Percentiles rank a stretch among this genome's conserved stretches.
Evolutionary conservation across 2,888 invertebrate species (phyloP).

Genomic region (Operophtera brumata): DNA sequence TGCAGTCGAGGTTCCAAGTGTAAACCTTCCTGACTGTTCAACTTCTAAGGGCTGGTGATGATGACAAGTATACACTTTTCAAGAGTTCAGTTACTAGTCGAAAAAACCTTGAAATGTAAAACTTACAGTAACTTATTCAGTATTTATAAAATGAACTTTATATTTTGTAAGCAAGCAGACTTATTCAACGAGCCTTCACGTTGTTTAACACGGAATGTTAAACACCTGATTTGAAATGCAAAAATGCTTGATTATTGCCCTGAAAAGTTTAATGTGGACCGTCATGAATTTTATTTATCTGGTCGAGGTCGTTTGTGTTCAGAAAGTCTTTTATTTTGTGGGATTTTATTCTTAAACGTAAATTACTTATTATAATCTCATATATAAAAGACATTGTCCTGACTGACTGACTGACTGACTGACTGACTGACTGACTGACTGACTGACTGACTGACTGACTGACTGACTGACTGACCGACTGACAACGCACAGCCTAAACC

Average conservation of each 20-base stretch:
- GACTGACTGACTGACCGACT: no score
- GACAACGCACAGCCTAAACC: no score
- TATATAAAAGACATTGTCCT: no score
- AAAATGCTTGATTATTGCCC: conserved; percentile 53
- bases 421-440: no score
- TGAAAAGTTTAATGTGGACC: conserved; percentile 47
- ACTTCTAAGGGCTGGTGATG: no score
- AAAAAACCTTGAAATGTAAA: background rate
- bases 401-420: no score
- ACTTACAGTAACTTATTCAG: background rate
- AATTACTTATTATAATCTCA: no score
- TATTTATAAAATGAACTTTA: conserved; percentile 1
- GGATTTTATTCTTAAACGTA: background rate
- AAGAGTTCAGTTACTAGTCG: no score
- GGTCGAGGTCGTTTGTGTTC: conserved; percentile 22
- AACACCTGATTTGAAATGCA: conserved; percentile 59
- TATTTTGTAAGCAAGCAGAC: conserved; percentile 26
- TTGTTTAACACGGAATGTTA: conserved; percentile 48
- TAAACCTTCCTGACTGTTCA: no score
- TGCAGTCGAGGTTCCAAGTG: no score
- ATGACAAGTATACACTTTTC: no score
- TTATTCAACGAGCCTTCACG: conserved; percentile 35
- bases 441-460: no score
- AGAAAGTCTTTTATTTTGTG: background rate
- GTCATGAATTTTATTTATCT: conserved; percentile 45